Percentiles rank a stretch among this genome's conserved stretches.
These are phyloP conservation scores for Hafferia zeledoni DNA, from an alignment of 2,797 vertebrate genomes.

Conservation along the genomic window DNA sequence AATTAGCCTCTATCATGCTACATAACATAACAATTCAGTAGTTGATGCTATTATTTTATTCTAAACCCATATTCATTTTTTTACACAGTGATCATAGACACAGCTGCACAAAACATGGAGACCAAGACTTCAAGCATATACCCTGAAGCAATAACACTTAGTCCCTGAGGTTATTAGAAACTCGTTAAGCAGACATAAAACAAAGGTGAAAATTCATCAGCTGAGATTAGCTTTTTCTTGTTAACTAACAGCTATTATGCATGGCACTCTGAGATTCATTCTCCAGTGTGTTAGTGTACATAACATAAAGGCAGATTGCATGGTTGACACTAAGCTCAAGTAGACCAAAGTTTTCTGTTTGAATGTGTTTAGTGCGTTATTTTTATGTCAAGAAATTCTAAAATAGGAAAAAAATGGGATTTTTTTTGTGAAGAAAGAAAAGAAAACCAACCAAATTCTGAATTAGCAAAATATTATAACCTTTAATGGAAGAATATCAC, in stretches of 20 bases:
- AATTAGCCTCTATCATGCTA: neutral
- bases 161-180: neutral
- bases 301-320: neutral
- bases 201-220: slow-evolving; percentile 12
- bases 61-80: neutral
- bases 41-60: neutral
- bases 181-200: neutral
- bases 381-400: neutral
- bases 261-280: neutral
- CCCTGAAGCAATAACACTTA: neutral
- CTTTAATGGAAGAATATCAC: neutral
- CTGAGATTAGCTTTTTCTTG: neutral
- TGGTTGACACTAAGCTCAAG: neutral
- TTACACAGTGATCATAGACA: neutral
- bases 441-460: neutral
- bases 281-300: neutral
- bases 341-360: neutral
- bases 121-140: neutral
- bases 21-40: neutral
- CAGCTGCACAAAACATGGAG: neutral
- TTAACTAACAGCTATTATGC: slow-evolving; percentile 30
- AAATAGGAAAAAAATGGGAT: neutral
- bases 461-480: neutral
- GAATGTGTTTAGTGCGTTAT: neutral
- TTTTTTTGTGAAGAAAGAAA: neutral